Conservation (phyloP, 2,113 vertebrate genomes). For the Erpornis zantholeuca region DNA sequence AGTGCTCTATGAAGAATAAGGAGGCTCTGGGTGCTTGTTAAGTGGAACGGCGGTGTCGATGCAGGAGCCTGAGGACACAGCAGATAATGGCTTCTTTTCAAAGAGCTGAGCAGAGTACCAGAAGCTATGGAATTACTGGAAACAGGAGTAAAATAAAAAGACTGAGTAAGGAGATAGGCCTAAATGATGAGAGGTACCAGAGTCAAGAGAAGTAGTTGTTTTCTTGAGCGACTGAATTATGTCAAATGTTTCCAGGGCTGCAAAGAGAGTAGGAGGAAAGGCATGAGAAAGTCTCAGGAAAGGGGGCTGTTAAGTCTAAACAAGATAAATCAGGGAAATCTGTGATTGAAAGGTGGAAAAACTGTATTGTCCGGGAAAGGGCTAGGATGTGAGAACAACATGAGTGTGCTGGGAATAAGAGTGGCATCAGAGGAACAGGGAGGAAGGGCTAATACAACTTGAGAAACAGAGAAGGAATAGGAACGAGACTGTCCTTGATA, state of each 20-base stretch:
- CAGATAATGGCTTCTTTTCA: constrained; percentile 63
- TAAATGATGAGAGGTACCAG: constrained; percentile 28
- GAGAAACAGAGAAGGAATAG: background rate
- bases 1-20: constrained; percentile 53
- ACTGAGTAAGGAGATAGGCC: background rate
- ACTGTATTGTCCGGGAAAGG: background rate
- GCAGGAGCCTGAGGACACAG: constrained; percentile 48
- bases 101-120: constrained; percentile 38
- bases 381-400: background rate
- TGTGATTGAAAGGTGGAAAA: background rate
- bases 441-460: background rate
- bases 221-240: constrained; percentile 28
- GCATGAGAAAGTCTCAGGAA: background rate
- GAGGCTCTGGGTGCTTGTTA: constrained; percentile 61
- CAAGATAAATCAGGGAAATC: background rate
- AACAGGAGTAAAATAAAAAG: constrained; percentile 49
- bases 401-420: background rate
- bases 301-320: background rate
- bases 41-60: background rate
- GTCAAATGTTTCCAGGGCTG: constrained; percentile 28
- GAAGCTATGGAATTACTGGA: constrained; percentile 47
- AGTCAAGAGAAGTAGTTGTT: constrained; percentile 57
- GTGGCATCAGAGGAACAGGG: background rate
- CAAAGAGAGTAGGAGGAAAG: constrained; percentile 33
- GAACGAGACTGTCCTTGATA: background rate